A percentile compares a stretch with the other conserved stretches of the same genome.
These are phyloP conservation scores for Eledone cirrhosa DNA, from an alignment of 2,888 invertebrate species.

Conservation along the genomic window DNA sequence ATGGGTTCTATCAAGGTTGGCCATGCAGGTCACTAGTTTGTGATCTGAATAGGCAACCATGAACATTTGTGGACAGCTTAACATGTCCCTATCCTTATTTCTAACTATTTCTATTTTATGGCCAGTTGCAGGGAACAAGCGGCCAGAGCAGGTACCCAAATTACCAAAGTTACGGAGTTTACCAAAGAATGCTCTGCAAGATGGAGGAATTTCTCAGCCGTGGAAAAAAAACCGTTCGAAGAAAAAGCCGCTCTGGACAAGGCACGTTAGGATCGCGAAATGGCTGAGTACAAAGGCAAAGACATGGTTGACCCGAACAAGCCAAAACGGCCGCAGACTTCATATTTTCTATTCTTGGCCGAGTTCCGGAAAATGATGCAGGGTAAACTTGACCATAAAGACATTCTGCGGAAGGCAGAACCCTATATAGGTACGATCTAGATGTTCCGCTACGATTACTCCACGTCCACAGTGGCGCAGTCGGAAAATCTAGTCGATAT, in stretches of 20 bases:
- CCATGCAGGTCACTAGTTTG: too few species aligned
- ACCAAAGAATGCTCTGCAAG: constrained; percentile 66
- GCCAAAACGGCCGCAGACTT: constrained; percentile 89
- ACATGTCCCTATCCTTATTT: too few species aligned
- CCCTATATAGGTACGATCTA: too few species aligned
- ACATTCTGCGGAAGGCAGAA: constrained; percentile 57
- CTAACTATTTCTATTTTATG: constrained; percentile 65
- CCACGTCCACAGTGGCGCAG: too few species aligned
- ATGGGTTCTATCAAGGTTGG: too few species aligned
- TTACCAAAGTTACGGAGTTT: constrained; percentile 66
- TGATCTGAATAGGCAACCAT: too few species aligned
- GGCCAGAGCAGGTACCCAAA: constrained; percentile 59
- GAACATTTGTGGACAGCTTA: too few species aligned
- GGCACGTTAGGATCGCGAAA: constrained; percentile 65
- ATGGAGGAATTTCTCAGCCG: constrained; percentile 65
- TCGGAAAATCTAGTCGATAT: too few species aligned
- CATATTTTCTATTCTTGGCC: constrained; percentile 82
- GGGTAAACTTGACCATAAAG: constrained; percentile 53
- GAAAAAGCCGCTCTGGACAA: constrained; percentile 66
- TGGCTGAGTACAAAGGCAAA: constrained; percentile 59
- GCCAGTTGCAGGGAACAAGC: constrained; percentile 63
- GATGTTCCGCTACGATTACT: too few species aligned
- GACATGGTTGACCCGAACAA: constrained; percentile 79
- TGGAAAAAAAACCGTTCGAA: constrained; percentile 64
- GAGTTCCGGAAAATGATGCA: constrained; percentile 56